A percentile compares a stretch with the other conserved stretches of the same genome.
These are phyloP conservation scores for Luidia sarsii DNA, from an alignment of 53 echinoderm and acorn worm species.

Conservation along the genomic window DNA sequence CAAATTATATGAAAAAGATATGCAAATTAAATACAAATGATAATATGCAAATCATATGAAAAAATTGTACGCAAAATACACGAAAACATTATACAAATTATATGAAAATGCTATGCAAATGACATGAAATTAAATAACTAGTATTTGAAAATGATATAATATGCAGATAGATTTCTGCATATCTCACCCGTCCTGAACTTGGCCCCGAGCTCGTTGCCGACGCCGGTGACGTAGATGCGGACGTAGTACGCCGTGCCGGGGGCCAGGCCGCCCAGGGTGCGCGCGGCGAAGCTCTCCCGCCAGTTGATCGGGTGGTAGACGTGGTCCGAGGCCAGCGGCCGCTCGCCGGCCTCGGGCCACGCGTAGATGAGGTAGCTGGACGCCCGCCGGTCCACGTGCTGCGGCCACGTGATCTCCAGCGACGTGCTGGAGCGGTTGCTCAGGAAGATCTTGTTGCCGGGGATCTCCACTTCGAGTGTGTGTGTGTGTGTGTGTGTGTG, in stretches of 20 bases:
- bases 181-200: conserved; percentile 75
- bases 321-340: conserved; percentile 73
- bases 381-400: conserved; percentile 60
- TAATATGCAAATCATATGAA: no score
- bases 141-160: no score
- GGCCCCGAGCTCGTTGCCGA: conserved; percentile 32
- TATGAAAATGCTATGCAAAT: no score
- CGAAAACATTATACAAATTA: no score
- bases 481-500: no score
- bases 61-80: no score
- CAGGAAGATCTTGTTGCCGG: conserved; percentile 72
- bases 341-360: conserved; percentile 67
- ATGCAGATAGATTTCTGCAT: no score
- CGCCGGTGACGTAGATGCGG: conserved; percentile 65
- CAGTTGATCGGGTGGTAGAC: conserved; percentile 72
- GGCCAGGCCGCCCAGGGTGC: conserved; percentile 51
- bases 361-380: conserved; percentile 86
- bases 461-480: conserved; percentile 66
- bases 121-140: no score
- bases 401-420: conserved; percentile 80
- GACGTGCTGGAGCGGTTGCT: conserved; percentile 60
- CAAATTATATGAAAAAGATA: no score
- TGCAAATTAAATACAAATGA: no score
- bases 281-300: conserved; percentile 71
- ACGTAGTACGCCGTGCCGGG: conserved; percentile 70